phyloP scores from a whole-genome alignment of 2,888 invertebrate genomes.

The Epirrita christyi region DNA sequence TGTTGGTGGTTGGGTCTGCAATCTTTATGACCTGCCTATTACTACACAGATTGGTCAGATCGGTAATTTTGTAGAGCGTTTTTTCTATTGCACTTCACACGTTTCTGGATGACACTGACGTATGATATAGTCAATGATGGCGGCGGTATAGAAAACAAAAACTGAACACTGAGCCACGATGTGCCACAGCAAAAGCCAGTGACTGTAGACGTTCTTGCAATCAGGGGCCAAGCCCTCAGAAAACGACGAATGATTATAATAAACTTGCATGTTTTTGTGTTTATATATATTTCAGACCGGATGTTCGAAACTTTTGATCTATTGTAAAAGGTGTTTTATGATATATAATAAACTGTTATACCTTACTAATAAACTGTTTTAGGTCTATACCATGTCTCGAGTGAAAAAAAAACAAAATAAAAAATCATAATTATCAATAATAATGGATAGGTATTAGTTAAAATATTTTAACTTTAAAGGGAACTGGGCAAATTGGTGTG shows the following conservation, averaged over 20 bases:
- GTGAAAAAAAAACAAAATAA: too few species aligned
- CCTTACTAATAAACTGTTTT: too few species aligned
- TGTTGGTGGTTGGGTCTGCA: not conserved
- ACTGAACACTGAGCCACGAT: not conserved
- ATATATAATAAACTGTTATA: not conserved
- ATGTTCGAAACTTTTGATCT: slow-evolving; percentile 21
- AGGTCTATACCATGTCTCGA: too few species aligned
- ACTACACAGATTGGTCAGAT: too few species aligned
- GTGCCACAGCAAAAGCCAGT: slow-evolving; percentile 1
- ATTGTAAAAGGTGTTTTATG: slow-evolving; percentile 1
- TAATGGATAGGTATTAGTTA: too few species aligned
- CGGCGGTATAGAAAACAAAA: not conserved
- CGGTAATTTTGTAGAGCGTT: not conserved
- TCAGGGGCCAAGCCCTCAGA: slow-evolving; percentile 22
- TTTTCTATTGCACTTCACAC: too few species aligned
- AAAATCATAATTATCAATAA: too few species aligned
- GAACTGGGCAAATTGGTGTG: too few species aligned
- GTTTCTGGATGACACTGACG: not conserved
- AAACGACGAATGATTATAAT: slow-evolving; percentile 14
- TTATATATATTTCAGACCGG: slow-evolving; percentile 13
- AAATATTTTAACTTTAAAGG: too few species aligned
- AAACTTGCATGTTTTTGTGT: slow-evolving; percentile 12
- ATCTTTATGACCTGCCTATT: too few species aligned
- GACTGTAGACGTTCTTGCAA: slow-evolving; percentile 6
- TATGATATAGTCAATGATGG: not conserved